phyloP scores from a whole-genome alignment of 2,113 vertebrate genomes.

The Zeus faber region DNA sequence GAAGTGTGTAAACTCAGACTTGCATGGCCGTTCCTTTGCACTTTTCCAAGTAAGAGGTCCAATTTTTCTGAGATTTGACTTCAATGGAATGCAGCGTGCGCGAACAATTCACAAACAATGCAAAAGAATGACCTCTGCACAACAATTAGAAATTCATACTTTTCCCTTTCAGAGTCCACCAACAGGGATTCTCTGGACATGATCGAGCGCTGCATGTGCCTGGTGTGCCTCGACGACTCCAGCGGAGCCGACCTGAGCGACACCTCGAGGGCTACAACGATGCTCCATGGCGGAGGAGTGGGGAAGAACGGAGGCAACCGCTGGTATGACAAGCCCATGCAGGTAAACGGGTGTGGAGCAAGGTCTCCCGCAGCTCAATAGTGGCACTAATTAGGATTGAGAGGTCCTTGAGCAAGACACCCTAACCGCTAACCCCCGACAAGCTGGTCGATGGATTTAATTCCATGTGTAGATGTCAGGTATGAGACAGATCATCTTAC shows the following conservation, averaged over 20 bases:
- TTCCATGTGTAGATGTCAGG: background rate
- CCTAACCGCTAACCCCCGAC: no score
- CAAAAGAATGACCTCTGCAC: background rate
- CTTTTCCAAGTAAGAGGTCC: no score
- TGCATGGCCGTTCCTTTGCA: no score
- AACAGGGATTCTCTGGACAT: slow-evolving; percentile 95
- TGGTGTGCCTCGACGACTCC: slow-evolving; percentile 87
- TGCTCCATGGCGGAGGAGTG: slow-evolving; percentile 89
- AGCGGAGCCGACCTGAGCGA: slow-evolving; percentile 74
- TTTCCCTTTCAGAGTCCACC: slow-evolving; percentile 84
- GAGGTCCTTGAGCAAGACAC: no score
- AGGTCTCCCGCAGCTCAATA: no score
- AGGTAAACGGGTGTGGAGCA: slow-evolving; percentile 72
- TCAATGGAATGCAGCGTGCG: no score
- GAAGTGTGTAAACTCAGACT: no score
- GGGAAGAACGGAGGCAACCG: slow-evolving; percentile 86
- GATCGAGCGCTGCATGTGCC: slow-evolving; percentile 91
- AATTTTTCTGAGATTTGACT: no score
- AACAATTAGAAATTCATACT: no score
- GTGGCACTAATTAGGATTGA: no score
- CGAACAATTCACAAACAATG: no score
- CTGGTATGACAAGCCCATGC: slow-evolving; percentile 98
- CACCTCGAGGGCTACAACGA: slow-evolving; percentile 78
- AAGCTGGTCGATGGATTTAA: background rate
- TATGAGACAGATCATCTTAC: no score